Percentiles rank a stretch among this genome's conserved stretches.
phyloP scores from a whole-genome alignment of 37 sponge, comb jelly and placozoan species.

The Halisarca cf. caerulea region DNA sequence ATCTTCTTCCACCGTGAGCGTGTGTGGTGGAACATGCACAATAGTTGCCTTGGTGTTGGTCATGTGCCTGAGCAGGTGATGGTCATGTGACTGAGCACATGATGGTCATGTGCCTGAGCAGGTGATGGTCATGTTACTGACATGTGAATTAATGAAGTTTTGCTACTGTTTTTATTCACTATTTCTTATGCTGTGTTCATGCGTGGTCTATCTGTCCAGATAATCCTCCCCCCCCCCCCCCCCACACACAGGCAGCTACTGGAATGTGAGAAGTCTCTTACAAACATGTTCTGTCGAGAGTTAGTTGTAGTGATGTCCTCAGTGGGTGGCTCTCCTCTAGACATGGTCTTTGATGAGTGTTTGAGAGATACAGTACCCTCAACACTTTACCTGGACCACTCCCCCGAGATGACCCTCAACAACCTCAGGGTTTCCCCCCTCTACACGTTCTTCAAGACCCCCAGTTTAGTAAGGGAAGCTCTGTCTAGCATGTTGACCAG shows the following conservation, averaged over 20 bases:
- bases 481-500: neutral
- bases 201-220: neutral
- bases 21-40: too few species aligned
- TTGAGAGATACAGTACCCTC: conserved; percentile 43
- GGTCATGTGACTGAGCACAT: too few species aligned
- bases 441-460: conserved; percentile 54
- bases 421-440: conserved; percentile 48
- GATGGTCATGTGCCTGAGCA: too few species aligned
- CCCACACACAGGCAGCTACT: conserved; percentile 55
- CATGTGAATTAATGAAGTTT: too few species aligned
- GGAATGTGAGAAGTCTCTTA: conserved; percentile 60
- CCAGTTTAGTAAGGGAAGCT: conserved; percentile 10
- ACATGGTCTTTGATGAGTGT: conserved; percentile 43
- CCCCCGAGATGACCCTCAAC: conserved; percentile 10
- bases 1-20: too few species aligned
- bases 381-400: conserved; percentile 45
- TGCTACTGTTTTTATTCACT: too few species aligned
- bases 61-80: too few species aligned
- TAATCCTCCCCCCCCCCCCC: neutral
- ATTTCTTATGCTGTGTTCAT: neutral
- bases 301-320: neutral
- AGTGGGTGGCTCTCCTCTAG: neutral
- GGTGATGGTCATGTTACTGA: too few species aligned
- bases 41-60: too few species aligned
- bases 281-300: conserved; percentile 73